Conservation (phyloP, 2,113 vertebrate genomes). For the Chaetodon auriga region DNA sequence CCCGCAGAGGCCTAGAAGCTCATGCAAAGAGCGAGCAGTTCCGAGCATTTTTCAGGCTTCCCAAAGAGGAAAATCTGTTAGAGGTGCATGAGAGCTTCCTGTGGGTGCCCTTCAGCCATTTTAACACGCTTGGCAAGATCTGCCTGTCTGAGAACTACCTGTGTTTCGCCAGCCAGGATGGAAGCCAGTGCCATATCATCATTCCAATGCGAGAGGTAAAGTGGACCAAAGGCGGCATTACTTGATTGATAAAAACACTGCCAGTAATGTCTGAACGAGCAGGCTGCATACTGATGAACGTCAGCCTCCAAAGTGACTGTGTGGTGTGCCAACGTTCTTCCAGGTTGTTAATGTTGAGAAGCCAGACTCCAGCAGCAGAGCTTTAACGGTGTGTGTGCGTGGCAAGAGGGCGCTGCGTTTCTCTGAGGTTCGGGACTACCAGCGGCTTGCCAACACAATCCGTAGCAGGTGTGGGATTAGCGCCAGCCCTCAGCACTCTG, state of each 20-base stretch:
- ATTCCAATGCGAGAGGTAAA: conserved; percentile 94
- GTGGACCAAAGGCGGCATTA: not conserved
- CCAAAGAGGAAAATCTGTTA: conserved; percentile 91
- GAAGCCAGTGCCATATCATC: conserved; percentile 91
- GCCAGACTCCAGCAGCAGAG: conserved; percentile 85
- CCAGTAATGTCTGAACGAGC: not conserved
- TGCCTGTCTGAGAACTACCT: conserved; percentile 95
- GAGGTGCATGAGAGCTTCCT: conserved; percentile 96
- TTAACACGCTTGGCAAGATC: conserved; percentile 93
- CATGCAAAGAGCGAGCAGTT: conserved; percentile 94
- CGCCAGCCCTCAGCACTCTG: conserved; percentile 86
- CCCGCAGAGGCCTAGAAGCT: conserved; percentile 90
- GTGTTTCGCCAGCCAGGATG: conserved; percentile 96
- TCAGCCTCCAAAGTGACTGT: not conserved
- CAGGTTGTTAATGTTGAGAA: conserved; percentile 92
- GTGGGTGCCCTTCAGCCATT: conserved; percentile 94
- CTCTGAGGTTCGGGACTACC: conserved; percentile 91
- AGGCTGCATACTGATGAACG: conserved; percentile 3
- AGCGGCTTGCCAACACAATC: conserved; percentile 89
- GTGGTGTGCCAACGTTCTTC: not conserved
- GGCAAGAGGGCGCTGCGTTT: conserved; percentile 94
- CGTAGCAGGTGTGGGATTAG: conserved; percentile 85
- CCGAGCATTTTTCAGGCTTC: conserved; percentile 92
- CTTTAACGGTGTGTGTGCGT: conserved; percentile 90
- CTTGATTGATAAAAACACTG: not conserved